A percentile compares a stretch with the other conserved stretches of the same genome.
phyloP scores from a whole-genome alignment of 1,140 invertebrate species.

The Drosophila azteca region DNA sequence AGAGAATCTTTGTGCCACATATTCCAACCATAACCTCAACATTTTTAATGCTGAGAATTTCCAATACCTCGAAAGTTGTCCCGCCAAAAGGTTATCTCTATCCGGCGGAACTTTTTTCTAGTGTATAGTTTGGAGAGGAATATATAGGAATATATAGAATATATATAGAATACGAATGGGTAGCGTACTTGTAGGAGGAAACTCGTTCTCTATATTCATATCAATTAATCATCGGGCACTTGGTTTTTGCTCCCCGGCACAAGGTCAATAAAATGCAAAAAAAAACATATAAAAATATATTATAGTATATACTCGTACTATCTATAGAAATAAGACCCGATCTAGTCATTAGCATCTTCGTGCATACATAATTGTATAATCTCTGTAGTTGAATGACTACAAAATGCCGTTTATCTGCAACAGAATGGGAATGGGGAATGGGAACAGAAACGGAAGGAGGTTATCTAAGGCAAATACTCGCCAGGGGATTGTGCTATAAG shows the following conservation, averaged over 20 bases:
- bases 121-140: no score
- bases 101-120: no score
- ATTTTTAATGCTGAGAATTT: no score
- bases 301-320: not conserved
- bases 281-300: constrained; percentile 8
- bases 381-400: constrained; percentile 29
- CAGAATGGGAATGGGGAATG: not conserved
- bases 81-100: no score
- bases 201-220: not conserved
- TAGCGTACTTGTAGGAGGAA: constrained; percentile 11
- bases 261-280: constrained; percentile 37
- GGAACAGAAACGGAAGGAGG: not conserved
- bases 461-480: constrained; percentile 10
- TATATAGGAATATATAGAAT: no score
- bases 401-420: constrained; percentile 26
- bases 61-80: no score
- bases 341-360: constrained; percentile 14
- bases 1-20: no score
- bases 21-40: no score
- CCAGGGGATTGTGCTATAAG: not conserved
- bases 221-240: constrained; percentile 21
- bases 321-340: constrained; percentile 27
- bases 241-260: constrained; percentile 2
- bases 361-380: constrained; percentile 11
- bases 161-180: no score